Base-by-base conservation (phyloP, 2,113 vertebrate species). In the Forbesichthys agassizii region DNA sequence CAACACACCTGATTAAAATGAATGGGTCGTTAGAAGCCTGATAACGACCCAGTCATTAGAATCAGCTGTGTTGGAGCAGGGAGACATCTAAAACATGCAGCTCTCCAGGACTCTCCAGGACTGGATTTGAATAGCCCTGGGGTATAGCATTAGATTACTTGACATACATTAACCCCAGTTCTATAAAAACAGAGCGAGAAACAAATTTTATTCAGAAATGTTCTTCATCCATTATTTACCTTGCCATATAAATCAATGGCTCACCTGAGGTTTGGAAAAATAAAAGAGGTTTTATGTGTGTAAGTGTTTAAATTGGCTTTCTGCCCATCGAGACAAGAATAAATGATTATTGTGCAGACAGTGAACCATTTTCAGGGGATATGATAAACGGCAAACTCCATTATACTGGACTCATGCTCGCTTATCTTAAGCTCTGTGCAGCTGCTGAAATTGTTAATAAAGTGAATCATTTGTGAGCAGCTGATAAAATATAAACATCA, bases 351-450 rank as follows among this genome's bases (percentile, higher is more conserved):
- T 69, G 66, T 13, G 55, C 69, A 27, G 57, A 63, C 68, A 64
- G 64, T 53, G 47, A 66, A 18, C 42, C 48, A 63, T 68, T 69
- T 74, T 52, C 66, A 58, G 69, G 5, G 56, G 48, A 76, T 71
- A 71, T 81, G 76, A 84, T 69, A 48, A 57, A 81, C 67, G 79
- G 66, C 33, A 54, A 63, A 71, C 61, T 68, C 56, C 59, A 82
- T 81, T 84, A 76, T 80, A 73, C 58, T 71, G 53, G 74, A 73
- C 71, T 73, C 72, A 7, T 61, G 27, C 48, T 69, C 42, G 73
- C 77, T 87, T 66, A 78, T 78, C 61, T 68, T 61, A 56, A 86
- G 60, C 82, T 73, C 74, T 76, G 74, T 77, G 68, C 54, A 3
- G 65, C 65, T n/a, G 56, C 68, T 66, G 64, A 42, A 42, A 42